Conservation (phyloP, 1,140 invertebrate species). For the Drosophila mauritiana region DNA sequence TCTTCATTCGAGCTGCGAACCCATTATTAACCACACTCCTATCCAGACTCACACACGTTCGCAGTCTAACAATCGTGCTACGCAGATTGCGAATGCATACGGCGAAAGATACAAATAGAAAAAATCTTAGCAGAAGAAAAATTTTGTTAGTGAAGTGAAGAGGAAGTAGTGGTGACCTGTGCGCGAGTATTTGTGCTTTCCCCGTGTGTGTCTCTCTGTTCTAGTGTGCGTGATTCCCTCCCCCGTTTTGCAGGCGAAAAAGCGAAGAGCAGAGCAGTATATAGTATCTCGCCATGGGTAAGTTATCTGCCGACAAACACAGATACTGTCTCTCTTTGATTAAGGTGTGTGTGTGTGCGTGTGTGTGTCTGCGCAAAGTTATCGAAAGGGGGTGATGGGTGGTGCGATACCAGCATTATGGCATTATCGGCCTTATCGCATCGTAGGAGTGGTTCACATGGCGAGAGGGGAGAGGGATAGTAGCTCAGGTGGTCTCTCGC, state of each 20-base stretch:
- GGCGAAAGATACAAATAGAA: slow-evolving; percentile 77
- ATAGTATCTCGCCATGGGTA: slow-evolving; percentile 72
- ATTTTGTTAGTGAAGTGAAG: slow-evolving; percentile 77
- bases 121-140: slow-evolving; percentile 73
- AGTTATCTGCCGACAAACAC: slow-evolving; percentile 63
- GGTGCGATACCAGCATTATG: slow-evolving; percentile 52
- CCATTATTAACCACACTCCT: slow-evolving; percentile 28
- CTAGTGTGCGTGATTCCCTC: slow-evolving; percentile 66
- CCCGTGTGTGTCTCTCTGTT: slow-evolving; percentile 51
- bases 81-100: slow-evolving; percentile 78
- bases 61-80: slow-evolving; percentile 39
- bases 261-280: slow-evolving; percentile 76
- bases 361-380: slow-evolving; percentile 70
- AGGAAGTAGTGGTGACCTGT: slow-evolving; percentile 78
- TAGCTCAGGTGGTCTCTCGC: slow-evolving; percentile 26
- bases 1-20: slow-evolving; percentile 5
- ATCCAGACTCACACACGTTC: slow-evolving; percentile 26
- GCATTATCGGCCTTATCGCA: slow-evolving; percentile 70
- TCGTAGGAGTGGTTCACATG: slow-evolving; percentile 44
- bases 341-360: slow-evolving; percentile 19
- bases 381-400: slow-evolving; percentile 68
- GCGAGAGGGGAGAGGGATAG: slow-evolving; percentile 4
- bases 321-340: slow-evolving; percentile 47
- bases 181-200: slow-evolving; percentile 76
- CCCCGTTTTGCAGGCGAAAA: slow-evolving; percentile 76